A percentile compares a stretch with the other conserved stretches of the same genome.
Conservation (phyloP, 2,888 invertebrate species). For the Dilophus febrilis region DNA sequence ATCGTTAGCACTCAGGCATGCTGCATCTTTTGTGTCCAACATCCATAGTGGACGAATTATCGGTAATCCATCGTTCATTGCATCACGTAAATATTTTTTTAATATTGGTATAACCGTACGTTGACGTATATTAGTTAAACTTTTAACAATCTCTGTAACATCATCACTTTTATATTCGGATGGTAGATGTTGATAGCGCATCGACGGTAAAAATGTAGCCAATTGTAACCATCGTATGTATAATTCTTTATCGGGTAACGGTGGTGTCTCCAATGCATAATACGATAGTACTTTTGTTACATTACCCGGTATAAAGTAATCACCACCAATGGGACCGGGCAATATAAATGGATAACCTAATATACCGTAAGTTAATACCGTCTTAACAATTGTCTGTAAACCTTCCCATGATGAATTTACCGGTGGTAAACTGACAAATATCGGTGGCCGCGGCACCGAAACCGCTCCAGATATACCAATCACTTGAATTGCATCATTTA, state of each 20-base stretch:
- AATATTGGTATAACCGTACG: constrained; percentile 60
- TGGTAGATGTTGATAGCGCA: constrained; percentile 80
- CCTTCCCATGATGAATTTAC: constrained; percentile 82
- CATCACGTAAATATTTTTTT: constrained; percentile 58
- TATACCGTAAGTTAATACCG: constrained; percentile 72
- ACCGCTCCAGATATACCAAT: constrained; percentile 75
- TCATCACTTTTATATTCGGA: constrained; percentile 70
- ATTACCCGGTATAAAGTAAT: constrained; percentile 46
- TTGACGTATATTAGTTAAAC: constrained; percentile 53
- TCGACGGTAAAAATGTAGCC: constrained; percentile 77
- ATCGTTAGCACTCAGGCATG: constrained; percentile 59
- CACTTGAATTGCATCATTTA: constrained; percentile 43
- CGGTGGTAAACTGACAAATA: constrained; percentile 71
- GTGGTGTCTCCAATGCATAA: constrained; percentile 36
- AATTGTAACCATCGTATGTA: constrained; percentile 84
- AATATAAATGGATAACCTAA: constrained; percentile 86
- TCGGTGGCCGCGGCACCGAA: constrained; percentile 62
- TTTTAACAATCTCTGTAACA: constrained; percentile 60
- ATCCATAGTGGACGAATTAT: constrained; percentile 83
- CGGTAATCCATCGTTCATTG: constrained; percentile 65
- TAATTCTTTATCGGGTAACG: constrained; percentile 60
- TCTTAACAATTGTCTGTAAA: constrained; percentile 64
- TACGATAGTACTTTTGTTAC: constrained; percentile 31
- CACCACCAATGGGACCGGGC: constrained; percentile 88
- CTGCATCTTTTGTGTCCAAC: constrained; percentile 60